These are phyloP conservation scores for Cotesia vestalis DNA, from an alignment of 1,140 invertebrate genomes.

Conservation along the genomic window DNA sequence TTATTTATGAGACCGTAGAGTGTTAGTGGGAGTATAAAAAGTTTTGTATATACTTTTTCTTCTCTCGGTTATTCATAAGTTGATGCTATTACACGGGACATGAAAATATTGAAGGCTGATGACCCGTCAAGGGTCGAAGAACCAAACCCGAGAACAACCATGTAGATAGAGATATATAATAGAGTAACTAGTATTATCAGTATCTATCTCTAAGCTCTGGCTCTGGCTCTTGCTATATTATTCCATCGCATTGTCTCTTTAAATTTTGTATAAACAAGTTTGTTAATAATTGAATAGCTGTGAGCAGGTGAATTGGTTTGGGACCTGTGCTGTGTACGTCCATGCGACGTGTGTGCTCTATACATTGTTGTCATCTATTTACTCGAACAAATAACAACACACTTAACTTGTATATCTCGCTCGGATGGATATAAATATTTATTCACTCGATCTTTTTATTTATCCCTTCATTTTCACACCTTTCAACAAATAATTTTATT, in stretches of 20 bases:
- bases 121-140: conserved; percentile 12
- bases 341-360: conserved; percentile 50
- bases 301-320: conserved; percentile 45
- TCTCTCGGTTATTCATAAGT: background rate
- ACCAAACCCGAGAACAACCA: background rate
- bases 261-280: background rate
- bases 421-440: background rate
- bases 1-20: background rate
- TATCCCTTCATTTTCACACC: no score
- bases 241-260: conserved; percentile 10
- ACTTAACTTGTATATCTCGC: background rate
- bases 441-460: no score
- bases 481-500: no score
- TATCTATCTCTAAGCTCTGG: no score
- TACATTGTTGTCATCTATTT: background rate
- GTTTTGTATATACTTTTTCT: background rate
- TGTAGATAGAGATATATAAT: no score
- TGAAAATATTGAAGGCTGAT: background rate
- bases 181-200: no score
- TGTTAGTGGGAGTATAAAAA: background rate
- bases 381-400: background rate
- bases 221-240: background rate
- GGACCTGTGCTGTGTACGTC: conserved; percentile 56
- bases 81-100: background rate
- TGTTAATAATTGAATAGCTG: background rate